These are phyloP conservation scores for Sapajus apella DNA, from an alignment of 2,113 vertebrate genomes.

Conservation along the genomic window DNA sequence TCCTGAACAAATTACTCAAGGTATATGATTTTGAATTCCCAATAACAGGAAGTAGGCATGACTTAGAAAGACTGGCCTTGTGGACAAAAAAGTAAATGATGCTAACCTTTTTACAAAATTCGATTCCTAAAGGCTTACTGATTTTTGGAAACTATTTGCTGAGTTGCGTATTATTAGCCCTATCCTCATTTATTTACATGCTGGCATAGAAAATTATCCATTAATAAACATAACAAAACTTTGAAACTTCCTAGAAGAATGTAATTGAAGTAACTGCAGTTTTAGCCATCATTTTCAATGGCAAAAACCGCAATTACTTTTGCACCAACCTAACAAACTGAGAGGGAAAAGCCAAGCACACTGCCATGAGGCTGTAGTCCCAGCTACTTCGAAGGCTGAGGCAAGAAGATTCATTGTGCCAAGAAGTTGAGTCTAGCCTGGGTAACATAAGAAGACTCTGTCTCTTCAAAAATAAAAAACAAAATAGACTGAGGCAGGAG, in stretches of 20 bases:
- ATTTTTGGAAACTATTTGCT: conserved; percentile 29
- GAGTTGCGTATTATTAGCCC: neutral
- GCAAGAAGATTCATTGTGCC: neutral
- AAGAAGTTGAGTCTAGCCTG: neutral
- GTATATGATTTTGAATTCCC: neutral
- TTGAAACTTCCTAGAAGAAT: conserved; percentile 16
- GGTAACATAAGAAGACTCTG: neutral
- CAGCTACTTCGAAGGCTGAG: neutral
- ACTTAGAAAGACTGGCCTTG: neutral
- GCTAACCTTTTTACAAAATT: neutral
- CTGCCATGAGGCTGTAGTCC: neutral
- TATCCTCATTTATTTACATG: conserved; percentile 8
- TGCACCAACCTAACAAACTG: neutral
- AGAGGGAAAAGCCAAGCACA: neutral
- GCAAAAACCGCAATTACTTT: no score
- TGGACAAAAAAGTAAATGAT: neutral
- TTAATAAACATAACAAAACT: conserved; percentile 29
- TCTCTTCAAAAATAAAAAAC: neutral
- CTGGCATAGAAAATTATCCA: conserved; percentile 31
- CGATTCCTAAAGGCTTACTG: neutral
- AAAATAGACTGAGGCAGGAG: no score
- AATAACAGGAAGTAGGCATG: neutral
- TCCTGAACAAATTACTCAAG: conserved; percentile 14
- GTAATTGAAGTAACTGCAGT: neutral
- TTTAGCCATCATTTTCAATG: no score